These are phyloP conservation scores for Eulemur rufifrons DNA, from an alignment of 2,113 vertebrate species.

Conservation along the genomic window DNA sequence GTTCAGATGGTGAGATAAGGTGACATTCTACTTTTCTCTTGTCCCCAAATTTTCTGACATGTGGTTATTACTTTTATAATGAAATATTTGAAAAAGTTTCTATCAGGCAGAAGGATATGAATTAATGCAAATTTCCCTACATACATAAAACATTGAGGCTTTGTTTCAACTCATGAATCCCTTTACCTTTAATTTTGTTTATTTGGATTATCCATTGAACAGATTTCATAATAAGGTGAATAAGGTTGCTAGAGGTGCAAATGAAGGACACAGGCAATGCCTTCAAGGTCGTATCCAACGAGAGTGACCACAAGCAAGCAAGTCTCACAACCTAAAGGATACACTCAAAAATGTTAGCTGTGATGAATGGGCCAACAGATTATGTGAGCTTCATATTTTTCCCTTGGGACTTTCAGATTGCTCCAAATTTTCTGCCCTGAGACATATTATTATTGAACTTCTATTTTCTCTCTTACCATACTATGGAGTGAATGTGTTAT, in stretches of 20 bases:
- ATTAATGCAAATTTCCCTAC: conserved; percentile 76
- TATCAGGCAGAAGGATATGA: conserved; percentile 73
- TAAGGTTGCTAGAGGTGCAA: not conserved
- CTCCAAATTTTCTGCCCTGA: not conserved
- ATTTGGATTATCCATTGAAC: not conserved
- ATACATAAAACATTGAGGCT: conserved; percentile 75
- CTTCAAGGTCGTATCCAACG: not conserved
- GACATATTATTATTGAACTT: not conserved
- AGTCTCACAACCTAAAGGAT: not conserved
- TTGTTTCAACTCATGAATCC: conserved; percentile 58
- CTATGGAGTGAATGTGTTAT: not conserved
- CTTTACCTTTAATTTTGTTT: conserved; percentile 67
- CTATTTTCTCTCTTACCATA: not conserved
- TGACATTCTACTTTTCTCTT: not conserved
- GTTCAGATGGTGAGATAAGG: not conserved
- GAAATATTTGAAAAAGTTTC: conserved; percentile 71
- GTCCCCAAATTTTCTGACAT: conserved; percentile 39
- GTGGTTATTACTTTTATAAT: conserved; percentile 50
- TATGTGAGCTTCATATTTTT: not conserved
- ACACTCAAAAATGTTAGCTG: not conserved
- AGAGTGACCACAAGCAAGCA: not conserved
- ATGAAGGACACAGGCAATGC: not conserved
- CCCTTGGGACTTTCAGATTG: not conserved
- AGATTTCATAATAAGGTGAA: conserved; percentile 50
- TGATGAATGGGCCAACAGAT: not conserved